phyloP scores from a whole-genome alignment of 1,140 invertebrate species.

The Helicoverpa zea region DNA sequence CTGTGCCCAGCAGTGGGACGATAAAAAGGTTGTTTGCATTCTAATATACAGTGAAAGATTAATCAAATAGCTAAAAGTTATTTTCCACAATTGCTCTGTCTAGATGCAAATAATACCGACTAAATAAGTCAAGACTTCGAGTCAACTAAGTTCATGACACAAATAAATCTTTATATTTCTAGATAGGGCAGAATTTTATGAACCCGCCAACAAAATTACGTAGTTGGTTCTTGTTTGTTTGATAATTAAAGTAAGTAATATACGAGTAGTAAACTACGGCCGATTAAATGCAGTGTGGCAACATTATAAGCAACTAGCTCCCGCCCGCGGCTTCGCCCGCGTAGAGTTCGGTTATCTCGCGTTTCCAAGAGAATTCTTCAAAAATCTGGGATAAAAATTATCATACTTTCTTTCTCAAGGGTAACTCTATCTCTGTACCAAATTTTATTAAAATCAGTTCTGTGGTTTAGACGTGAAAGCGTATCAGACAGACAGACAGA shows the following conservation, averaged over 20 bases:
- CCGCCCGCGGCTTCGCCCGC: too few relatives aligned
- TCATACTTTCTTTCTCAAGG: too few relatives aligned
- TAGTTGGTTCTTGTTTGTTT: conserved; percentile 21
- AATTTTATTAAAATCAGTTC: too few relatives aligned
- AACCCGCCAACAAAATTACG: conserved; percentile 1
- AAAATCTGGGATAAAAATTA: too few relatives aligned
- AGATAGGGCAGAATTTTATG: conserved; percentile 11
- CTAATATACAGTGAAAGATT: neutral
- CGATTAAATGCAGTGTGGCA: conserved; percentile 23
- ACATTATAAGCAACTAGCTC: conserved; percentile 7
- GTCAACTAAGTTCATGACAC: conserved; percentile 6
- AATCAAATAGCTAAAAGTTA: conserved; percentile 6
- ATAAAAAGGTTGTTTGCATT: too few relatives aligned
- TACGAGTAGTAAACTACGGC: conserved; percentile 6
- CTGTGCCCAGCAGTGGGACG: too few relatives aligned
- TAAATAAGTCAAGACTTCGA: conserved; percentile 28
- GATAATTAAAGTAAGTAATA: conserved; percentile 34
- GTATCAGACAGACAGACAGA: too few relatives aligned
- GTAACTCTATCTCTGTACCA: too few relatives aligned
- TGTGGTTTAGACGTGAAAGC: too few relatives aligned
- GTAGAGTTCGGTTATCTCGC: too few relatives aligned
- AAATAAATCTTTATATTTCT: conserved; percentile 10
- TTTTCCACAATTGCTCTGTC: conserved; percentile 16
- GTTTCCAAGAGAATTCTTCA: too few relatives aligned
- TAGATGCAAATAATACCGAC: conserved; percentile 18